phyloP scores from a whole-genome alignment of 2,888 invertebrate genomes.

The Oxyscelio sp. region DNA sequence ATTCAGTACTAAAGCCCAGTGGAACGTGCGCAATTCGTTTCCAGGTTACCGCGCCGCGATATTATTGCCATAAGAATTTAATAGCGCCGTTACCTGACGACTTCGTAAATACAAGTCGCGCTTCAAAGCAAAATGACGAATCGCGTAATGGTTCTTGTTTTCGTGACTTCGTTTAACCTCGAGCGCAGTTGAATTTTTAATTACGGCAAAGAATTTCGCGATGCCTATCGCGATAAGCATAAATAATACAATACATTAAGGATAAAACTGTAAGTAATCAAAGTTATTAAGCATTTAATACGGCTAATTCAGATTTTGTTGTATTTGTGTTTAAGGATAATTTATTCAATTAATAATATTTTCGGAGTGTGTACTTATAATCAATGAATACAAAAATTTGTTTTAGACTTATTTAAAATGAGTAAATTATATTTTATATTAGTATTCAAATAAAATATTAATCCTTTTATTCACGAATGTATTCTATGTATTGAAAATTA shows the following conservation, averaged over 20 bases:
- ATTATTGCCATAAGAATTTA: slow-evolving; percentile 68
- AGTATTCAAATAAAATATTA: too few relatives aligned
- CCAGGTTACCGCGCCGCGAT: slow-evolving; percentile 69
- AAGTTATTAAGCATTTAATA: slow-evolving; percentile 40
- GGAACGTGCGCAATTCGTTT: slow-evolving; percentile 74
- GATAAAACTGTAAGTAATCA: slow-evolving; percentile 34
- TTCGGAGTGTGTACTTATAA: too few relatives aligned
- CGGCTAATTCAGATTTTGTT: slow-evolving; percentile 32
- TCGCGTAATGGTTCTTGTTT: slow-evolving; percentile 72
- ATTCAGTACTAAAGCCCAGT: slow-evolving; percentile 67
- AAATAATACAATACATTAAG: slow-evolving; percentile 62
- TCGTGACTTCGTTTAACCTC: slow-evolving; percentile 72
- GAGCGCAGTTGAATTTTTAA: slow-evolving; percentile 64
- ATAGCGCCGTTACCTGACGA: slow-evolving; percentile 58
- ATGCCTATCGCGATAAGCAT: slow-evolving; percentile 65
- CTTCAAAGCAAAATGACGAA: slow-evolving; percentile 75
- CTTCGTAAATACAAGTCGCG: slow-evolving; percentile 62
- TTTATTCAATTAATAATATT: slow-evolving; percentile 6
- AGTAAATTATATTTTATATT: too few relatives aligned
- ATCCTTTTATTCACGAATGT: too few relatives aligned
- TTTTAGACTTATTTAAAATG: too few relatives aligned
- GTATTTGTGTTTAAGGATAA: not conserved
- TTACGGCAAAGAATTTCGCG: slow-evolving; percentile 65
- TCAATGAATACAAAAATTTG: too few relatives aligned
- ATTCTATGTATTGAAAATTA: too few relatives aligned